Evolutionary conservation across 1,140 invertebrate species (phyloP).

Genomic region (Onthophagus taurus): DNA sequence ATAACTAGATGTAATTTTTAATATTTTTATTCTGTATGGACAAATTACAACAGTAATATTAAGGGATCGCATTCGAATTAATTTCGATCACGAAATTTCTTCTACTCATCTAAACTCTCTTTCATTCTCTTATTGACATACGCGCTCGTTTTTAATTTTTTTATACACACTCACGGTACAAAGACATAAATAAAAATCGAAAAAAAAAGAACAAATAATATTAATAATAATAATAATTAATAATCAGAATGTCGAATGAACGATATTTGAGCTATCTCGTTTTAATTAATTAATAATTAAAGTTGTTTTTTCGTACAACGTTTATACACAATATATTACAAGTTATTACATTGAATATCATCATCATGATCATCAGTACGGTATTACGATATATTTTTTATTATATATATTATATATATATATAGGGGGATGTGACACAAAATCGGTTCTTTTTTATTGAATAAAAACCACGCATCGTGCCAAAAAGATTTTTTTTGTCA

Average conservation of each 20-base stretch:
- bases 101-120: too few relatives aligned
- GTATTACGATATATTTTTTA: constrained; percentile 7
- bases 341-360: constrained; percentile 29
- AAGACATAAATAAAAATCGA: constrained; percentile 38
- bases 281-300: too few relatives aligned
- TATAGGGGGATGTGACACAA: too few relatives aligned
- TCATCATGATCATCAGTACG: constrained; percentile 19
- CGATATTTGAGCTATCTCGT: constrained; percentile 31
- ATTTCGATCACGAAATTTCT: constrained; percentile 29
- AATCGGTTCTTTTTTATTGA: too few relatives aligned
- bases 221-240: too few relatives aligned
- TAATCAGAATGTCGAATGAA: too few relatives aligned
- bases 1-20: constrained; percentile 19
- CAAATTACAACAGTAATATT: constrained; percentile 38
- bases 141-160: too few relatives aligned
- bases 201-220: constrained; percentile 29
- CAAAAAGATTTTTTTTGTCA: too few relatives aligned
- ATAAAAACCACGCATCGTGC: too few relatives aligned
- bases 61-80: constrained; percentile 24
- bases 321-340: constrained; percentile 36
- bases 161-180: constrained; percentile 32
- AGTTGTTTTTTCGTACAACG: too few relatives aligned
- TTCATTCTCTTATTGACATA: too few relatives aligned
- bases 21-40: constrained; percentile 35
- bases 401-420: too few relatives aligned